Conservation (phyloP, 2,113 vertebrate species). For the Eulemur rufifrons region DNA sequence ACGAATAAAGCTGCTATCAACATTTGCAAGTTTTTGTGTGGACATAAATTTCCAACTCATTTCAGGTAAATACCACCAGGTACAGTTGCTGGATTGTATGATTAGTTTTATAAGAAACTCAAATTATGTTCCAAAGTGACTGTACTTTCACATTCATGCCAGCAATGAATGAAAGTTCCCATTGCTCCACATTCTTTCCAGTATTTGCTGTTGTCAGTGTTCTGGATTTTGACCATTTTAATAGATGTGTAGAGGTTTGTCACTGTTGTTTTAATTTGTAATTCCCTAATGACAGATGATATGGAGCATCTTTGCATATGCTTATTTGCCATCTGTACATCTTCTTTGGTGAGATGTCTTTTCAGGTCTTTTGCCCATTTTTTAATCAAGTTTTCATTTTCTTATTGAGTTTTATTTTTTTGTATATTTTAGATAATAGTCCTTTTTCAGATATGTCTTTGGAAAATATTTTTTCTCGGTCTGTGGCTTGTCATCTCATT, state of each 20-base stretch:
- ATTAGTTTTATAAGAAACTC: not conserved
- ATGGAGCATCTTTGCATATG: not conserved
- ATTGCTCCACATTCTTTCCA: not conserved
- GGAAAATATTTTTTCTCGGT: conserved; percentile 8
- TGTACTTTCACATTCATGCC: not conserved
- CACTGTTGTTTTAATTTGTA: not conserved
- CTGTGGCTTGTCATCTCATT: not conserved
- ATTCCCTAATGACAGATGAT: not conserved
- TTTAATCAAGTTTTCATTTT: conserved; percentile 29
- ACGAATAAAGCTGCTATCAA: not conserved
- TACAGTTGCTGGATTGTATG: not conserved
- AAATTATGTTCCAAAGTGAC: not conserved
- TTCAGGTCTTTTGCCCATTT: not conserved
- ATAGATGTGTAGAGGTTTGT: not conserved
- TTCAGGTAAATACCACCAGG: not conserved
- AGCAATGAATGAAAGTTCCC: not conserved
- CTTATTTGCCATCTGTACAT: not conserved
- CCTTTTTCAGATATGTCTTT: not conserved
- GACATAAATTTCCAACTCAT: not conserved
- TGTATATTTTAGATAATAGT: not conserved
- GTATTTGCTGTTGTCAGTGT: not conserved
- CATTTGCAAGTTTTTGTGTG: not conserved
- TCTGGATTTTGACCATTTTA: not conserved
- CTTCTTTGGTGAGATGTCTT: not conserved
- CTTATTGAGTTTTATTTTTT: not conserved